Evolutionary conservation across 2,888 invertebrate genomes (phyloP), one percentile per base, ranked within the genome.

Genomic region (Tetropium fuscum): DNA sequence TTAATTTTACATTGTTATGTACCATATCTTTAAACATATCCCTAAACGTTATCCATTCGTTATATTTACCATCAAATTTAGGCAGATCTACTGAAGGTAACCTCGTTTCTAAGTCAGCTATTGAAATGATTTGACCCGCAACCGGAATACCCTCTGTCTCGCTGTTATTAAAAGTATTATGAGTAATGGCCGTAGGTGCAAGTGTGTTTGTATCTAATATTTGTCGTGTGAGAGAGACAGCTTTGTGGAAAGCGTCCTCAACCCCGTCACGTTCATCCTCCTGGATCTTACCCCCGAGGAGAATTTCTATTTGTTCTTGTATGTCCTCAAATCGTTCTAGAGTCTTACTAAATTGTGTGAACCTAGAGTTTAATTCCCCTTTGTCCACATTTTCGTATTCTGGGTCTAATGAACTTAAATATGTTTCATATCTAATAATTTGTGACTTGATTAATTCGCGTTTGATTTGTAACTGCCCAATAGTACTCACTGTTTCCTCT

Each of bases 21-120:
- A 54, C 32, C 10, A 54, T 20, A 10, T 25, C 15, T 2, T 1
- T 13, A 30, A 45, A 45, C 1, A 22, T 54, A 19, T 54, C 45
- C 1, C 18, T 3, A 32, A 54, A 54, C 1, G 15, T 20, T 8
- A 22, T 45, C 55, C 55, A 55, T 18, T 40, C 11, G 1, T 30
- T 15, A 22, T 47, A 47, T 13, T 45, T 11, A n/a, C 55, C 47
- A 6, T 44, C 4, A 47, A 55, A 55, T 6, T 40, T 16, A 3
- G 40, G 40, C 5, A 40, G 20, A 40, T 16, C 8, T 3, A 40
- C 8, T 1, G 15, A n/a, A 2, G 40, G 40, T 40, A 40, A 8
- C 11, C 16, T 40, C n/a, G n/a, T n/a, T n/a, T n/a, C n/a, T n/a
- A n/a, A n/a, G n/a, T n/a, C n/a, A n/a, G n/a, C n/a, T n/a, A n/a